Conservation (phyloP, 2,797 vertebrate genomes). For the Coluber constrictor region DNA sequence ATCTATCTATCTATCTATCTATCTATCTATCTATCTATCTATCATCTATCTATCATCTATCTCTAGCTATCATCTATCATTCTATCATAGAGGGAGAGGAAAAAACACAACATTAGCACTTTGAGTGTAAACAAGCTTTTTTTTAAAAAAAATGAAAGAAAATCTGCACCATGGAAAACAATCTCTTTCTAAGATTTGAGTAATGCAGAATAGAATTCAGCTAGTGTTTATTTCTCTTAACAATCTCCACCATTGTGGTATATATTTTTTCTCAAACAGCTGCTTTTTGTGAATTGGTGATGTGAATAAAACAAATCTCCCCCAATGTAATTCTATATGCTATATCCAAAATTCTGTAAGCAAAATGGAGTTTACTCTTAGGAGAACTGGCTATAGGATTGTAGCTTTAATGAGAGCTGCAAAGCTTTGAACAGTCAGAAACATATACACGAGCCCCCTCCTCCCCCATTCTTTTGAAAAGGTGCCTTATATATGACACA, state of each 20-base stretch:
- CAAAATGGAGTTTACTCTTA: neutral
- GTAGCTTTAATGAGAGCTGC: neutral
- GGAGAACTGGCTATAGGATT: neutral
- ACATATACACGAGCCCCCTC: neutral
- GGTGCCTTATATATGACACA: neutral
- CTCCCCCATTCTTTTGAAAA: neutral
- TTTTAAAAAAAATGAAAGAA: neutral
- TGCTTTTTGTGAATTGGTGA: neutral
- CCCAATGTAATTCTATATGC: neutral
- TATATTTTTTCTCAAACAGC: neutral
- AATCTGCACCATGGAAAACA: neutral
- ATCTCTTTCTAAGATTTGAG: neutral
- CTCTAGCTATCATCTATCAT: too few species aligned
- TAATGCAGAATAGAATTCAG: neutral
- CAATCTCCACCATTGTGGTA: neutral
- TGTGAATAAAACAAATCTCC: neutral
- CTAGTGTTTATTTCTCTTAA: neutral
- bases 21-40: too few species aligned
- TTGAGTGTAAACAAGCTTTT: neutral
- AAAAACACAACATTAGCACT: neutral
- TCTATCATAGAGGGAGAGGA: too few species aligned
- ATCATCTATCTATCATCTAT: too few species aligned
- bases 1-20: too few species aligned
- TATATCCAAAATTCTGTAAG: neutral
- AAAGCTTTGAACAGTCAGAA: neutral